Conservation (phyloP, 2,797 vertebrate genomes). For the Margarornis squamiger region DNA sequence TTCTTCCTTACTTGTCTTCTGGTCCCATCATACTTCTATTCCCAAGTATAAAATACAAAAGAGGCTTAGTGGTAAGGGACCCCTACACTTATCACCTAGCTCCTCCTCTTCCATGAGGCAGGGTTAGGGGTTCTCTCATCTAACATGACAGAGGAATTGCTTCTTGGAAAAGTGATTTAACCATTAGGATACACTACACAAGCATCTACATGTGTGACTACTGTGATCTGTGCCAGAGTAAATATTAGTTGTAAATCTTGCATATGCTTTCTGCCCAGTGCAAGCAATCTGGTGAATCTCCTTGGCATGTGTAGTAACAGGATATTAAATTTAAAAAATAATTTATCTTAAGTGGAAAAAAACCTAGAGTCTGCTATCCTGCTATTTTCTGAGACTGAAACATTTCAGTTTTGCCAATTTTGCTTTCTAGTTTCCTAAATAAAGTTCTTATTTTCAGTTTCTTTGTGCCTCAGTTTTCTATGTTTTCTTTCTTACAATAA, state of each 20-base stretch:
- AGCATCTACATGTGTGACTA: neutral
- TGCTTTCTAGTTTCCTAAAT: neutral
- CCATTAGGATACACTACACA: neutral
- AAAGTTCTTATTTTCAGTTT: neutral
- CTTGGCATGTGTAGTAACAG: neutral
- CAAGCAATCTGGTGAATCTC: neutral
- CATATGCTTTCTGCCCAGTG: neutral
- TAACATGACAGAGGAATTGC: neutral
- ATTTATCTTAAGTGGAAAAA: neutral
- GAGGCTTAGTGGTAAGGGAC: neutral
- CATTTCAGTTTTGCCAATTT: neutral
- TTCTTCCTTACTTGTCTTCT: neutral
- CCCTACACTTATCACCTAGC: neutral
- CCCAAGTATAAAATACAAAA: neutral
- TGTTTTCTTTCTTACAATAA: neutral
- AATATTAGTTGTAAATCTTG: neutral
- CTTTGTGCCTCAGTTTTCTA: neutral
- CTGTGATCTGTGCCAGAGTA: neutral
- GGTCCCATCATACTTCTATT: neutral
- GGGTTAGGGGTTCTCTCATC: neutral
- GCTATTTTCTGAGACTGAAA: neutral
- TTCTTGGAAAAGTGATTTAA: neutral
- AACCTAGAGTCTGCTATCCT: neutral
- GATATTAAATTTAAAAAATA: neutral
- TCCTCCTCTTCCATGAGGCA: neutral